These are phyloP conservation scores for Aplysina aerophoba DNA, from an alignment of 37 sponge, comb jelly and placozoan species.

Conservation along the genomic window DNA sequence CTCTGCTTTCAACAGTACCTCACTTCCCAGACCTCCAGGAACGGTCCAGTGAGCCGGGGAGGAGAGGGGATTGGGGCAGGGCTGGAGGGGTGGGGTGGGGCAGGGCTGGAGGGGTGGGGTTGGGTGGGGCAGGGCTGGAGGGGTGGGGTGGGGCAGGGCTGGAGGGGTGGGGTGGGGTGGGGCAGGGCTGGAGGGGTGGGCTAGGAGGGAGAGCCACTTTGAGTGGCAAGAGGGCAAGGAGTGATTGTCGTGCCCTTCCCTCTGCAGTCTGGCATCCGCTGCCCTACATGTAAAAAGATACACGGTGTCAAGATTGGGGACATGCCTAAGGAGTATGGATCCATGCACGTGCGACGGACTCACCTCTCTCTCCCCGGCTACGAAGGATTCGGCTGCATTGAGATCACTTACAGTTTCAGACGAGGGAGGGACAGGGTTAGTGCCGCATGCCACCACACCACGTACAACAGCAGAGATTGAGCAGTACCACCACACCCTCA, in stretches of 20 bases:
- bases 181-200: too few relatives aligned
- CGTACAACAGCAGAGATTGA: too few relatives aligned
- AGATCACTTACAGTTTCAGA: slow-evolving; percentile 82
- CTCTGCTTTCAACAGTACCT: slow-evolving; percentile 62
- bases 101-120: too few relatives aligned
- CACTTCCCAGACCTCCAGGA: neutral
- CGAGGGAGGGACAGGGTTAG: slow-evolving; percentile 47
- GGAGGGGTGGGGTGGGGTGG: too few relatives aligned
- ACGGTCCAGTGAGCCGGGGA: neutral
- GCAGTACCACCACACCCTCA: too few relatives aligned
- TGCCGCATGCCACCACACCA: neutral
- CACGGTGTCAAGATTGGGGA: slow-evolving; percentile 92
- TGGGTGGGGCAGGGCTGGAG: too few relatives aligned
- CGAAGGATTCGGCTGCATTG: slow-evolving; percentile 66
- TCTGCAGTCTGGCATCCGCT: slow-evolving; percentile 65
- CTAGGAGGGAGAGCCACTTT: too few relatives aligned
- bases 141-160: too few relatives aligned
- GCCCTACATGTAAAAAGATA: slow-evolving; percentile 91
- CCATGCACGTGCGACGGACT: slow-evolving; percentile 55
- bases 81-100: neutral
- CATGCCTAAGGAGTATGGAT: slow-evolving; percentile 76
- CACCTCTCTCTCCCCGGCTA: slow-evolving; percentile 81
- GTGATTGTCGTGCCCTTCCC: too few relatives aligned
- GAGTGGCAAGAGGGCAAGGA: too few relatives aligned
- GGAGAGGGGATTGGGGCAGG: neutral